Evolutionary conservation across 2,113 vertebrate genomes (phyloP), one percentile per base, ranked within the genome.

Genomic region (Spea multiplicata): DNA sequence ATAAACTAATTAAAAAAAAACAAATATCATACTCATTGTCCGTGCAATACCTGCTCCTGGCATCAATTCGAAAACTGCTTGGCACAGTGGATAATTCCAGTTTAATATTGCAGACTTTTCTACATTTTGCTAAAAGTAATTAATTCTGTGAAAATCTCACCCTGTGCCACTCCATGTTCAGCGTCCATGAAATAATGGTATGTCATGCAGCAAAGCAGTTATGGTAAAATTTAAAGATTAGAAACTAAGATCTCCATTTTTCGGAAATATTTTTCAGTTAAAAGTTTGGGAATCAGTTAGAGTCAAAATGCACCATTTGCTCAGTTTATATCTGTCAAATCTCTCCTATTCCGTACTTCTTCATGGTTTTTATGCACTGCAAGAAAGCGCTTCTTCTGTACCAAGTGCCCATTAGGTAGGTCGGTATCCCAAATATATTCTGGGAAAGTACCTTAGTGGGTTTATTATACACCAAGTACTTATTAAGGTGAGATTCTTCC

Each of bases 401-500:
- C 66, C 4, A 67, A 17, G 17, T 80, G 45, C 4, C 77, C 77
- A 44, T 80, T 14, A 10, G 71, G 62, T 5, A 83, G 13, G 9
- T n/a, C 16, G 50, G 9, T 44, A 44, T 80, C 17, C 89, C 92
- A 93, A 82, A 86, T 90, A 84, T 92, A 93, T 83, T 93, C 93
- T 7, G 91, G 92, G 91, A 93, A 72, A 93, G 88, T 44, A 93
- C 84, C 8, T 87, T 82, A 3, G 84, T 90, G 0, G 93, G 90
- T 76, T 86, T 90, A 81, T 85, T 86, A 74, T 90, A 81, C 4
- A 93, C 84, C 68, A 93, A 75, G 79, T 90, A 93, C 59, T 89
- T 90, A 83, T 93, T 93, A 55, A 93, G 83, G 86, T 93, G 91
- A 85, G 91, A 91, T 82, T 94, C 92, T 74, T 94, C 92, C 0